Percentiles rank a stretch among this genome's conserved stretches.
phyloP scores from a whole-genome alignment of 2,113 vertebrate genomes.

The Bubalus kerabau region DNA sequence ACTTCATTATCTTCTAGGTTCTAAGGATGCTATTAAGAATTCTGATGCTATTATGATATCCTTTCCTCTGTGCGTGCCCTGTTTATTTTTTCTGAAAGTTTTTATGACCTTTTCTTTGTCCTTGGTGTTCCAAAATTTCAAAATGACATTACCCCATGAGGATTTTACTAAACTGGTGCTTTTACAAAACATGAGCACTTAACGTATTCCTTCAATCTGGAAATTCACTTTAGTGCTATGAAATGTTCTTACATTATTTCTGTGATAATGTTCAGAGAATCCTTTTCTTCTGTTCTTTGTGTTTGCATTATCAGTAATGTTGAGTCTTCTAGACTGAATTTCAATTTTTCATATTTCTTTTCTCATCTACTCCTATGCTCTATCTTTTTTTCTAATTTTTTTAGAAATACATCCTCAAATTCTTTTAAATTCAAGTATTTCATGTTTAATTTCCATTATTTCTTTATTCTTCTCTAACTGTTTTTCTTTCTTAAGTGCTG shows the following conservation, averaged over 20 bases:
- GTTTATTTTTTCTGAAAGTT: neutral
- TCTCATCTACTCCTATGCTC: neutral
- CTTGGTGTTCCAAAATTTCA: neutral
- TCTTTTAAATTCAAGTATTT: neutral
- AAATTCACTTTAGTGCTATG: neutral
- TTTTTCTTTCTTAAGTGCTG: neutral
- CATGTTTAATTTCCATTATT: neutral
- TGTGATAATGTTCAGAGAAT: neutral
- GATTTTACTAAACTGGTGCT: neutral
- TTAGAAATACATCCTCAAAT: neutral
- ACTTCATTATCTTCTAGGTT: neutral
- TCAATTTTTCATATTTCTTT: neutral
- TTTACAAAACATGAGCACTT: neutral
- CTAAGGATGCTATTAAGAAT: neutral
- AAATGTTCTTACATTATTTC: neutral
- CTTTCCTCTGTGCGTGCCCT: neutral
- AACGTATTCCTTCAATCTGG: neutral
- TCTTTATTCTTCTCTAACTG: neutral
- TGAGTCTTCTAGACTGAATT: neutral
- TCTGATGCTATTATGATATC: neutral
- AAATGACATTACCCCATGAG: neutral
- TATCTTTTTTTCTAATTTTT: neutral
- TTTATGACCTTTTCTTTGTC: neutral
- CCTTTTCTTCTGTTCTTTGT: neutral
- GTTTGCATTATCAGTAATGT: neutral